These are phyloP conservation scores for Timema podura DNA, from an alignment of 2,888 invertebrate genomes.

Conservation along the genomic window DNA sequence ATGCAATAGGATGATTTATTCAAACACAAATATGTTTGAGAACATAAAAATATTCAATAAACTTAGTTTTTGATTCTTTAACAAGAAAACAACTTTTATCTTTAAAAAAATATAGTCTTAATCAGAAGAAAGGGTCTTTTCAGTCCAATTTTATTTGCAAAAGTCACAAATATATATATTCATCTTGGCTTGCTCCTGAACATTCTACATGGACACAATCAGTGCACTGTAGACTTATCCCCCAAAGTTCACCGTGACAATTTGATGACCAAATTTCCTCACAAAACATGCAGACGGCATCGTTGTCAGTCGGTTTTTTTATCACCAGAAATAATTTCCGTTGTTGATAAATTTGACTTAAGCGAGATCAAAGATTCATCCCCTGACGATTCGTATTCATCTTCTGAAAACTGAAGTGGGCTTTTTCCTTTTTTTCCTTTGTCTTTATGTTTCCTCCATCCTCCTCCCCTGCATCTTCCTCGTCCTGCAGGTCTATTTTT, in stretches of 20 bases:
- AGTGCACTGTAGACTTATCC: not conserved
- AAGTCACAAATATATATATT: conserved; percentile 9
- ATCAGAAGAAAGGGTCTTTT: too few relatives aligned
- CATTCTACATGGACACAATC: conserved; percentile 3
- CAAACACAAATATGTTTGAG: too few relatives aligned
- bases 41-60: too few relatives aligned
- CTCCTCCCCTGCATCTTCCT: not conserved
- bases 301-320: not conserved
- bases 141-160: not conserved
- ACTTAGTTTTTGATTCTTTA: too few relatives aligned
- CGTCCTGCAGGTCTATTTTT: too few relatives aligned
- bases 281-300: conserved; percentile 1
- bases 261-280: not conserved
- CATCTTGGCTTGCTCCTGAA: conserved; percentile 4
- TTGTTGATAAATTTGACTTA: not conserved
- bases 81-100: too few relatives aligned
- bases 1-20: too few relatives aligned
- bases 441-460: not conserved
- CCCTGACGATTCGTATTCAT: not conserved
- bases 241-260: not conserved
- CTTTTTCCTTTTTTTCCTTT: not conserved
- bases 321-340: not conserved
- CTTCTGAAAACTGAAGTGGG: not conserved
- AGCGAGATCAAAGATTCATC: not conserved
- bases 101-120: too few relatives aligned